A percentile compares a stretch with the other conserved stretches of the same genome.
Conservation (phyloP, 1,140 invertebrate species). For the Saccostrea echinata region DNA sequence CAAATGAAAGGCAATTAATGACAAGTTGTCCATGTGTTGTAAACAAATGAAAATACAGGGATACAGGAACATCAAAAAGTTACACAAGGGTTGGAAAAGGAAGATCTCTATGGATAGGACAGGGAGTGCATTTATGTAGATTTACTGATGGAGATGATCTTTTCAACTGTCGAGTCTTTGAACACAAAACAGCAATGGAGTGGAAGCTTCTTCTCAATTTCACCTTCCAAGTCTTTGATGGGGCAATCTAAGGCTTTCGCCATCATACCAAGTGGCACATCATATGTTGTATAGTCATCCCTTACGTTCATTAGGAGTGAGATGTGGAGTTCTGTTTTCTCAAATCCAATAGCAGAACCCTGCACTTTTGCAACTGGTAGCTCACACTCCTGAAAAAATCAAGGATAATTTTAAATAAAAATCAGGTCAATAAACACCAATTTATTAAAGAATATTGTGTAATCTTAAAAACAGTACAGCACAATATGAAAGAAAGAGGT, state of each 20-base stretch:
- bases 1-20: too few species aligned
- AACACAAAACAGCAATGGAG: background rate
- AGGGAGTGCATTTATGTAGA: too few species aligned
- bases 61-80: too few species aligned
- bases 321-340: slow-evolving; percentile 3
- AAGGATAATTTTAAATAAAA: background rate
- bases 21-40: too few species aligned
- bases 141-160: too few species aligned
- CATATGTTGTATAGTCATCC: background rate
- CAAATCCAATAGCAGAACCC: background rate
- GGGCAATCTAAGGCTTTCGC: background rate
- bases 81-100: too few species aligned
- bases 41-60: too few species aligned
- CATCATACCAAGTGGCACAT: background rate
- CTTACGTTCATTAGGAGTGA: background rate
- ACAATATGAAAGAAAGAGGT: background rate
- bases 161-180: too few species aligned
- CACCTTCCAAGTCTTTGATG: background rate
- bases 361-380: background rate
- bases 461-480: background rate
- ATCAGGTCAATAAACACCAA: background rate
- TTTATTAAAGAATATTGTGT: background rate
- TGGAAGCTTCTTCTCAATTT: background rate
- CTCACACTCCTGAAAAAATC: slow-evolving; percentile 5
- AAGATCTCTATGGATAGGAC: too few species aligned